phyloP scores from a whole-genome alignment of 2,888 invertebrate genomes.

The Branchinecta sandiegonensis region DNA sequence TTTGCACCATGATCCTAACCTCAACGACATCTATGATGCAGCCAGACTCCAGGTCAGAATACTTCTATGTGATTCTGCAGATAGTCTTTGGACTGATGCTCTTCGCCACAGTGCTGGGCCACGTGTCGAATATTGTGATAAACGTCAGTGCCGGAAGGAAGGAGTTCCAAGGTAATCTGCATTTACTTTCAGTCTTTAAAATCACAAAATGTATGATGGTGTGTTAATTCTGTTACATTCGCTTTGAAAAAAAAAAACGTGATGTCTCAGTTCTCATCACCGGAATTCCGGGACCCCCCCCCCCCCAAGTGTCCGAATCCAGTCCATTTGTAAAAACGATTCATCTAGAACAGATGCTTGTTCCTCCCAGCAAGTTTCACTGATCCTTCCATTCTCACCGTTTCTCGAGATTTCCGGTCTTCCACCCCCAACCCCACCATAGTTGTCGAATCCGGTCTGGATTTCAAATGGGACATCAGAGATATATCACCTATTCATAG shows the following conservation, averaged over 20 bases:
- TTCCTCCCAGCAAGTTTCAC: too few species aligned
- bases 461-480: too few species aligned
- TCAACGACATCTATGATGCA: slow-evolving; percentile 84
- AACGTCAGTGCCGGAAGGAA: slow-evolving; percentile 92
- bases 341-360: too few species aligned
- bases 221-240: not conserved
- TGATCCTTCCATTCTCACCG: too few species aligned
- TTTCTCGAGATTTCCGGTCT: too few species aligned
- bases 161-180: slow-evolving; percentile 81
- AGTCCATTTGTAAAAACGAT: too few species aligned
- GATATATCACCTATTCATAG: too few species aligned
- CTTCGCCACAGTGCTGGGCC: slow-evolving; percentile 90
- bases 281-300: too few species aligned
- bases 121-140: slow-evolving; percentile 95
- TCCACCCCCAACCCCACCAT: too few species aligned
- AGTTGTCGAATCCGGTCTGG: too few species aligned
- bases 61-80: slow-evolving; percentile 87
- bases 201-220: too few species aligned
- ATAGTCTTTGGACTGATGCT: slow-evolving; percentile 83
- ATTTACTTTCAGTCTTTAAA: not conserved
- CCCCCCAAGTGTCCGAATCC: too few species aligned
- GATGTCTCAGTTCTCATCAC: not conserved
- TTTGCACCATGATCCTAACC: slow-evolving; percentile 90
- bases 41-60: slow-evolving; percentile 84
- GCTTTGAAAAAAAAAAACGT: not conserved